Evolutionary conservation across 2,113 vertebrate genomes (phyloP).

Genomic region (Arenaria interpres): DNA sequence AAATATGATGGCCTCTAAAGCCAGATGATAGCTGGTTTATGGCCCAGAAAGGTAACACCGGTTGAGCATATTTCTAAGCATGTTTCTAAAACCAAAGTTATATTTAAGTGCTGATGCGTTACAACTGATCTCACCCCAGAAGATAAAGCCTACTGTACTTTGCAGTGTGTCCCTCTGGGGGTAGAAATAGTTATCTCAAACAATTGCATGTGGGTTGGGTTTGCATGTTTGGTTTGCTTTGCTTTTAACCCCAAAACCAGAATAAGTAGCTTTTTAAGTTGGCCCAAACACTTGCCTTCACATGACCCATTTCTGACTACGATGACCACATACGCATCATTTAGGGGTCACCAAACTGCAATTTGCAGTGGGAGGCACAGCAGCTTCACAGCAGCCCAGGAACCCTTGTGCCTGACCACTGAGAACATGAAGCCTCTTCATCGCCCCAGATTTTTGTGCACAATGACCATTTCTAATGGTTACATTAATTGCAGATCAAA

Average conservation of each 20-base stretch:
- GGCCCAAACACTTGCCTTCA: neutral
- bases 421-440: neutral
- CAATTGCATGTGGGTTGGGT: neutral
- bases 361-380: neutral
- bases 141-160: neutral
- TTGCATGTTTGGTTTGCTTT: neutral
- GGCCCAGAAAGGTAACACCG: neutral
- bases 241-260: neutral
- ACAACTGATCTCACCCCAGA: neutral
- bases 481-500: neutral
- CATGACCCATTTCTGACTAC: neutral
- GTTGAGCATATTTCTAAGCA: neutral
- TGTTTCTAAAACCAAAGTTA: neutral
- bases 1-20: neutral
- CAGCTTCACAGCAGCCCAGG: neutral
- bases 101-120: neutral
- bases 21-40: neutral
- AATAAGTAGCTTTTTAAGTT: conserved; percentile 25
- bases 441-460: neutral
- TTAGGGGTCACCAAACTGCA: neutral
- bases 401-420: neutral
- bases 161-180: neutral
- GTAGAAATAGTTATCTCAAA: neutral
- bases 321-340: neutral
- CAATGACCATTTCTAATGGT: neutral